Conservation (phyloP, 1,140 invertebrate species). For the Aplysia californica region DNA sequence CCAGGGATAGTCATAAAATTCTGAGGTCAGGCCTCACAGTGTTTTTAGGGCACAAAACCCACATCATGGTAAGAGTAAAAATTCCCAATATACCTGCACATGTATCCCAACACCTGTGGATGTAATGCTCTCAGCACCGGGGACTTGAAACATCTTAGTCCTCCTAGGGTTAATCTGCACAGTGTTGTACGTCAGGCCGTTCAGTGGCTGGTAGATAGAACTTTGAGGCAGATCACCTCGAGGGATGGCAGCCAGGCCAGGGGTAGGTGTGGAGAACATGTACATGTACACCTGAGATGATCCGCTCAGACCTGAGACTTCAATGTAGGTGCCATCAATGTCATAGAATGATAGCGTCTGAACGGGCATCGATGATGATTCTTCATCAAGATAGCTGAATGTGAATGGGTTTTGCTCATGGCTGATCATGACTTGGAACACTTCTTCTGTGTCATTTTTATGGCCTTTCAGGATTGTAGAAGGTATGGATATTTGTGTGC, state of each 20-base stretch:
- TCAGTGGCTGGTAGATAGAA: conserved; percentile 39
- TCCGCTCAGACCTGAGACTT: conserved; percentile 32
- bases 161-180: conserved; percentile 11
- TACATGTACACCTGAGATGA: conserved; percentile 32
- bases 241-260: conserved; percentile 4
- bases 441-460: conserved; percentile 16
- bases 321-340: conserved; percentile 38
- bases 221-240: too few species aligned
- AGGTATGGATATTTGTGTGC: conserved; percentile 10
- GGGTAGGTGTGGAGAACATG: conserved; percentile 35
- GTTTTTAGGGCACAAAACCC: too few species aligned
- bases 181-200: conserved; percentile 21
- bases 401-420: conserved; percentile 44
- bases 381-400: conserved; percentile 37
- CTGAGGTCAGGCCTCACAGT: too few species aligned
- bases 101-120: conserved; percentile 15
- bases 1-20: too few species aligned
- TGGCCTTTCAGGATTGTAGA: conserved; percentile 21
- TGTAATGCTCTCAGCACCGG: conserved; percentile 28
- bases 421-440: conserved; percentile 23
- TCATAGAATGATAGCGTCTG: conserved; percentile 44
- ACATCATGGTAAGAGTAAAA: too few species aligned
- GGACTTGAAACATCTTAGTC: conserved; percentile 21
- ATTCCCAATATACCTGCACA: conserved; percentile 13
- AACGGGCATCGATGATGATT: conserved; percentile 37